Conservation (phyloP, 2,888 invertebrate species). For the Stratiomys singularior region DNA sequence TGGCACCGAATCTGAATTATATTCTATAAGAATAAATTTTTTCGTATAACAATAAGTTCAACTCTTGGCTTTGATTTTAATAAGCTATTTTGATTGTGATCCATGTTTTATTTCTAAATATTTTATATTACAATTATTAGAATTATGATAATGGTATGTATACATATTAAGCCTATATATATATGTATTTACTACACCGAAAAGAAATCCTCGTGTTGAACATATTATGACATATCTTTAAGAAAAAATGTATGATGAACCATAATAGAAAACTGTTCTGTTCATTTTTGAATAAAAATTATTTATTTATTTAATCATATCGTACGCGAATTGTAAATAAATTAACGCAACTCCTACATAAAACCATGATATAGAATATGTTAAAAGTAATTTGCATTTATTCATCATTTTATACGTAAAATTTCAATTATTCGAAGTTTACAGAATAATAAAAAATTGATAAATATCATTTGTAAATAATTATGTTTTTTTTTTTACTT, state of each 20-base stretch:
- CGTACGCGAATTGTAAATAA: slow-evolving; percentile 37
- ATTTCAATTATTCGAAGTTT: slow-evolving; percentile 34
- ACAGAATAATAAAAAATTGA: slow-evolving; percentile 35
- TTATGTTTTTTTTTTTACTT: not conserved
- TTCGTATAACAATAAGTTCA: slow-evolving; percentile 21
- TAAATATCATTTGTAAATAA: slow-evolving; percentile 36
- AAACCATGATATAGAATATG: slow-evolving; percentile 27
- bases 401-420: slow-evolving; percentile 45
- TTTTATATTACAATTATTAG: slow-evolving; percentile 20
- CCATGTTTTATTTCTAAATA: slow-evolving; percentile 23
- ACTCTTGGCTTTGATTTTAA: slow-evolving; percentile 22
- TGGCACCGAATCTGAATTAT: slow-evolving; percentile 16
- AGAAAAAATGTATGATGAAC: not conserved
- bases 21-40: slow-evolving; percentile 5
- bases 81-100: slow-evolving; percentile 44
- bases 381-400: slow-evolving; percentile 40
- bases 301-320: slow-evolving; percentile 40
- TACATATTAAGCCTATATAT: not conserved
- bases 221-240: slow-evolving; percentile 32
- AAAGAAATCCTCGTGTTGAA: slow-evolving; percentile 37
- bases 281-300: slow-evolving; percentile 40
- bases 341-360: slow-evolving; percentile 29
- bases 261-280: not conserved
- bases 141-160: not conserved
- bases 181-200: slow-evolving; percentile 28